Evolutionary conservation across 2,888 invertebrate genomes (phyloP).

Genomic region (Neoascia interrupta): DNA sequence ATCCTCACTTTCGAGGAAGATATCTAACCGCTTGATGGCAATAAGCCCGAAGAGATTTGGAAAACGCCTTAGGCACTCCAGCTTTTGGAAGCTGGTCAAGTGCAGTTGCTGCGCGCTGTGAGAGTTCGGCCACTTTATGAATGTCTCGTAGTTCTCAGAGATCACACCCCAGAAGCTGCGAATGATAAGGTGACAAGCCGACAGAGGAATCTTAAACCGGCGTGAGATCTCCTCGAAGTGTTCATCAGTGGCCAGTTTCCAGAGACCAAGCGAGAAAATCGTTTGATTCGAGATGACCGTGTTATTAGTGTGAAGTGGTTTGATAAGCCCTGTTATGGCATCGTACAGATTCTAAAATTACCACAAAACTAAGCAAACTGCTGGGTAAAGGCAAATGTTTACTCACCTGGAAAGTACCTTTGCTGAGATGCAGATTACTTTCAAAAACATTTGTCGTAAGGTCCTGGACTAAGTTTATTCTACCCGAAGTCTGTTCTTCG

Average conservation of each 20-base stretch:
- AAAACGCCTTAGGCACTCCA: constrained; percentile 72
- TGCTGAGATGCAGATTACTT: constrained; percentile 75
- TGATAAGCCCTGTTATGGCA: constrained; percentile 21
- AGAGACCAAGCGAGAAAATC: constrained; percentile 76
- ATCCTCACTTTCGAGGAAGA: constrained; percentile 77
- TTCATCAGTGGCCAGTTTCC: constrained; percentile 78
- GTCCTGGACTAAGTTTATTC: constrained; percentile 76
- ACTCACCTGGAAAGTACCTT: constrained; percentile 75
- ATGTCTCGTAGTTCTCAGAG: constrained; percentile 76
- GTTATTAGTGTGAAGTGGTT: constrained; percentile 57
- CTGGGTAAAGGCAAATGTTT: no score
- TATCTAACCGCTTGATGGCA: constrained; percentile 75
- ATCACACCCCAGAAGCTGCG: constrained; percentile 77
- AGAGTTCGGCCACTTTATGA: constrained; percentile 78
- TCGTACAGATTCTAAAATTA: constrained; percentile 40
- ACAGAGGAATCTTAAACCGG: constrained; percentile 75
- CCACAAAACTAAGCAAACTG: neutral
- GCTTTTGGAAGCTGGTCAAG: constrained; percentile 71
- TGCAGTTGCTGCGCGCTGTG: constrained; percentile 73
- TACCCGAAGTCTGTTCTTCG: constrained; percentile 65
- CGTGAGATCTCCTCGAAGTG: constrained; percentile 78
- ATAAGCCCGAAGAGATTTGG: constrained; percentile 75
- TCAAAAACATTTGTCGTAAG: constrained; percentile 75
- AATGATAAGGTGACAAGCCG: constrained; percentile 75
- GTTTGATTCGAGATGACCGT: constrained; percentile 73